These are phyloP conservation scores for Agrochola macilenta DNA, from an alignment of 2,888 invertebrate genomes.

Conservation along the genomic window DNA sequence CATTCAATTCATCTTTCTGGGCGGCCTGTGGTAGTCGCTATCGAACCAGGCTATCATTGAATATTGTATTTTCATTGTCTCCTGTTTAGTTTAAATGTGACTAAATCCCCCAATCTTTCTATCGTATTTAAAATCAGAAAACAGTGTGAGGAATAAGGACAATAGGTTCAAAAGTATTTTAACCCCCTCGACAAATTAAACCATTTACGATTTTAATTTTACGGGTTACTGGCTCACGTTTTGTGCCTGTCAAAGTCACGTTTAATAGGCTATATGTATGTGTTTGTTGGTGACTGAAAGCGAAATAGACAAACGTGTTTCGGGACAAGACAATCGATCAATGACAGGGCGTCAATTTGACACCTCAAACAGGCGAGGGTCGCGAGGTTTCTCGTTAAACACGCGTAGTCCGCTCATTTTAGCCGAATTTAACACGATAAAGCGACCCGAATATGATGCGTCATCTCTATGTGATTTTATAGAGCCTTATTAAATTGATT, in stretches of 20 bases:
- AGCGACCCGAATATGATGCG: slow-evolving; percentile 24
- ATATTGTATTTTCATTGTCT: background rate
- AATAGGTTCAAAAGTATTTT: slow-evolving; percentile 18
- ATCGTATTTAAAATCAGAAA: background rate
- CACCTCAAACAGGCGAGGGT: slow-evolving; percentile 67
- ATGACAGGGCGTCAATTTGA: slow-evolving; percentile 78
- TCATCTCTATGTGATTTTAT: slow-evolving; percentile 30
- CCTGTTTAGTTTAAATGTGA: background rate
- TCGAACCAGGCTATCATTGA: background rate
- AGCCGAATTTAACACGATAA: slow-evolving; percentile 55
- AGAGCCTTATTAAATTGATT: slow-evolving; percentile 8
- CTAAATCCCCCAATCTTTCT: background rate
- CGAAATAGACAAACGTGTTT: slow-evolving; percentile 67
- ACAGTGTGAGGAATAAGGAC: background rate
- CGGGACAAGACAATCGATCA: slow-evolving; percentile 79
- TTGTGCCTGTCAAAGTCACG: slow-evolving; percentile 64
- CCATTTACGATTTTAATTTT: slow-evolving; percentile 76
- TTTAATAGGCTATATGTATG: slow-evolving; percentile 71
- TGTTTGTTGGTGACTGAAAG: slow-evolving; percentile 63
- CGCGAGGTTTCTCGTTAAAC: slow-evolving; percentile 52
- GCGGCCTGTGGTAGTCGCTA: slow-evolving; percentile 13
- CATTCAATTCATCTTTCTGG: slow-evolving; percentile 46
- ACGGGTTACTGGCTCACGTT: slow-evolving; percentile 73
- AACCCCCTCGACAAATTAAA: slow-evolving; percentile 31
- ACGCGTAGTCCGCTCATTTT: slow-evolving; percentile 59